Evolutionary conservation across 2,888 invertebrate species (phyloP).

Genomic region (Nephrotoma guestfalica): DNA sequence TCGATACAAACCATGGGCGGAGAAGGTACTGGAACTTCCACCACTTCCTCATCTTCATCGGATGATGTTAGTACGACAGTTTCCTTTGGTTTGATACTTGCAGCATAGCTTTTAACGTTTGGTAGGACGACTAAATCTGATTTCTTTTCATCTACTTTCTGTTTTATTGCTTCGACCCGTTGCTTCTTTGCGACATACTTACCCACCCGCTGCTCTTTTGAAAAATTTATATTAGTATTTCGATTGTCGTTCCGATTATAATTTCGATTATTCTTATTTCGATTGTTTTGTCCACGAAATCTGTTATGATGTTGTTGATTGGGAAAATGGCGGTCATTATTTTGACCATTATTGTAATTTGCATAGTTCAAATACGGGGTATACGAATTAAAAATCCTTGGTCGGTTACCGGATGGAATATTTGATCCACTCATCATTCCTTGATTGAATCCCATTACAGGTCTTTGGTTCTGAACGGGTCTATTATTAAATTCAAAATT

Average conservation of each 20-base stretch:
- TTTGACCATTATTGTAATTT: not conserved
- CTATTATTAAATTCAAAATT: not conserved
- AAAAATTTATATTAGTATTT: not conserved
- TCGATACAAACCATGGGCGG: conserved; percentile 21
- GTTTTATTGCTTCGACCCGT: not conserved
- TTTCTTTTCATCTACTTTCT: not conserved
- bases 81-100: not conserved
- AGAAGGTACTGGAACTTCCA: conserved; percentile 22
- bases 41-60: conserved; percentile 22
- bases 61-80: not conserved
- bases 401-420: conserved; percentile 3
- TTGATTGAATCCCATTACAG: not conserved
- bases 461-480: not conserved
- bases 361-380: not conserved
- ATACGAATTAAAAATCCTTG: not conserved
- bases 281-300: not conserved
- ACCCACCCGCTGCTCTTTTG: not conserved
- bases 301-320: not conserved
- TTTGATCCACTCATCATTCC: not conserved
- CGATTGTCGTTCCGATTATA: not conserved
- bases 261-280: not conserved
- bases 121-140: not conserved
- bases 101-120: not conserved
- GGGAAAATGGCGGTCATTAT: not conserved
- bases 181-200: not conserved